Conservation (phyloP, 1,140 invertebrate genomes). For the Parasteatoda tepidariorum region DNA sequence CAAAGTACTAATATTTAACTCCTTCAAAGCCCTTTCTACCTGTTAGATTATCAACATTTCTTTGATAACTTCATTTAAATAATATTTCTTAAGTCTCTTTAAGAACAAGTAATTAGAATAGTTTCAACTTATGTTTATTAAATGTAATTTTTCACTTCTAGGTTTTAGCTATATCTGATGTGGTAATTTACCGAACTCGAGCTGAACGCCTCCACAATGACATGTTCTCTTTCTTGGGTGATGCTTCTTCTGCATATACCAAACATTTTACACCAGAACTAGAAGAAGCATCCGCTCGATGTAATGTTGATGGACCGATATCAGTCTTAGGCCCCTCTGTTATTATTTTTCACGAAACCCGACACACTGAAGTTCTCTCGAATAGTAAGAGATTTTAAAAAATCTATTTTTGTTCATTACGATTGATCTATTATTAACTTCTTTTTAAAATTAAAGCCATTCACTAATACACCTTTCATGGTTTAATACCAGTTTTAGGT, state of each 20-base stretch:
- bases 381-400: too few relatives aligned
- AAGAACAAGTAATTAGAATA: too few relatives aligned
- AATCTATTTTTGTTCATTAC: too few relatives aligned
- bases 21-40: too few relatives aligned
- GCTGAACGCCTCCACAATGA: constrained; percentile 83
- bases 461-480: too few relatives aligned
- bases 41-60: too few relatives aligned
- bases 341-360: constrained; percentile 85
- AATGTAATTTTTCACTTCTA: constrained; percentile 63
- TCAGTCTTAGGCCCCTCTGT: constrained; percentile 79
- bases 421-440: too few relatives aligned
- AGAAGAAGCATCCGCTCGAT: constrained; percentile 72
- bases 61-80: too few relatives aligned
- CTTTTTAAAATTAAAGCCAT: too few relatives aligned
- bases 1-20: too few relatives aligned
- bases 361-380: constrained; percentile 72
- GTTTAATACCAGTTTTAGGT: constrained; percentile 72
- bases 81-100: too few relatives aligned
- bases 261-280: constrained; percentile 80
- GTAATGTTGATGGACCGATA: constrained; percentile 68
- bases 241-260: constrained; percentile 80
- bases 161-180: constrained; percentile 82
- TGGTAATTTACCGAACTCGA: constrained; percentile 83
- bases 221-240: constrained; percentile 83
- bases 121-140: not conserved